These are phyloP conservation scores for Dermolepida albohirtum DNA, from an alignment of 2,888 invertebrate genomes.

Conservation along the genomic window DNA sequence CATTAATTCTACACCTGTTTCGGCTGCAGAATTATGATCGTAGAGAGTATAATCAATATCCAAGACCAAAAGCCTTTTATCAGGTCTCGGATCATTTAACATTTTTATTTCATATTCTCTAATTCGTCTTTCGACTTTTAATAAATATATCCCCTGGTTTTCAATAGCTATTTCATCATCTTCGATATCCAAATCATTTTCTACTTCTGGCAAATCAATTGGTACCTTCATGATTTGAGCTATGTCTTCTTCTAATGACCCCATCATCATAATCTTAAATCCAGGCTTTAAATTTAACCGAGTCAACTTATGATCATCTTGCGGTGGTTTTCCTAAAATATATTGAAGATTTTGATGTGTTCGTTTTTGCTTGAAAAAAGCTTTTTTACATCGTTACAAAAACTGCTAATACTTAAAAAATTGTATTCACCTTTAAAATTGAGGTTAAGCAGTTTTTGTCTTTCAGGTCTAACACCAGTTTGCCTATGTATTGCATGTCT, in stretches of 20 bases:
- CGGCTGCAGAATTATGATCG: slow-evolving; percentile 94
- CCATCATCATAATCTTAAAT: slow-evolving; percentile 97
- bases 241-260: slow-evolving; percentile 92
- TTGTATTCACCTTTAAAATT: slow-evolving; percentile 83
- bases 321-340: slow-evolving; percentile 81
- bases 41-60: slow-evolving; percentile 98
- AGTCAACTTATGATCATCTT: slow-evolving; percentile 81
- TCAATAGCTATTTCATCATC: slow-evolving; percentile 83
- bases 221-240: slow-evolving; percentile 85
- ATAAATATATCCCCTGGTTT: slow-evolving; percentile 76
- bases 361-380: not conserved
- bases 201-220: slow-evolving; percentile 83
- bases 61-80: slow-evolving; percentile 90
- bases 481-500: slow-evolving; percentile 88
- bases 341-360: not conserved
- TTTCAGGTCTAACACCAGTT: slow-evolving; percentile 91
- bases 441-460: slow-evolving; percentile 93
- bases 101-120: slow-evolving; percentile 85
- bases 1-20: slow-evolving; percentile 89
- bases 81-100: slow-evolving; percentile 83
- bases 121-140: slow-evolving; percentile 86
- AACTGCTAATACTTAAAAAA: slow-evolving; percentile 41
- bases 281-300: slow-evolving; percentile 85
- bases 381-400: not conserved
- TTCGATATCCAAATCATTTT: slow-evolving; percentile 92